These are phyloP conservation scores for Scaptomyza pallida DNA, from an alignment of 1,140 invertebrate species.

Conservation along the genomic window DNA sequence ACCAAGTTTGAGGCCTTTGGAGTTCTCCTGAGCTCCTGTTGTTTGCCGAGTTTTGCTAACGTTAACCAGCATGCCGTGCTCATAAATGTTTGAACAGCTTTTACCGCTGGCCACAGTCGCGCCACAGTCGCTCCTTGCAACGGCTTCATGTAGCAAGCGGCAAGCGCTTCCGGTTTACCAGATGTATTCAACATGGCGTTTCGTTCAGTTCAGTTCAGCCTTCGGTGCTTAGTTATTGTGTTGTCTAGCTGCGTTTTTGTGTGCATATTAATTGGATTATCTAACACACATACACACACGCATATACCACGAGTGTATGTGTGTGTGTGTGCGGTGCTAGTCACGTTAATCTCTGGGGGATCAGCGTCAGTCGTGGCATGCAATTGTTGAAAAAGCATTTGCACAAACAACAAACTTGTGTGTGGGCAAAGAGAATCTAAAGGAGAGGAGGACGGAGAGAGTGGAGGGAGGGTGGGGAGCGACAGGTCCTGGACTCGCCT, in stretches of 20 bases:
- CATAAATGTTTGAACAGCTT: conserved; percentile 54
- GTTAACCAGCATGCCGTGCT: conserved; percentile 14
- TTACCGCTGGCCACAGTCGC: conserved; percentile 34
- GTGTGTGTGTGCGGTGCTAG: conserved; percentile 43
- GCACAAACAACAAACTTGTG: conserved; percentile 51
- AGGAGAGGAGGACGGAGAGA: too few relatives aligned
- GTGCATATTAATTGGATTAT: conserved; percentile 81
- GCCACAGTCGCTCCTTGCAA: background rate
- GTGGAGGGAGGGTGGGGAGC: too few relatives aligned
- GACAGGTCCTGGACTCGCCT: conserved; percentile 7
- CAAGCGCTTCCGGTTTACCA: conserved; percentile 33
- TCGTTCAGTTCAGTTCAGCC: background rate
- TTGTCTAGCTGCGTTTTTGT: conserved; percentile 68
- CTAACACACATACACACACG: conserved; percentile 46
- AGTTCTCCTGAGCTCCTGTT: conserved; percentile 16
- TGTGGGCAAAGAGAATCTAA: too few relatives aligned
- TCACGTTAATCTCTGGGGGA: conserved; percentile 76
- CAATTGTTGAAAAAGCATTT: conserved; percentile 82
- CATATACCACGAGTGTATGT: too few relatives aligned
- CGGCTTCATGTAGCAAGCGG: too few relatives aligned
- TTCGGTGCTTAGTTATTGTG: conserved; percentile 26
- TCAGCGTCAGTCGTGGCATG: conserved; percentile 61
- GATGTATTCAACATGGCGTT: conserved; percentile 47
- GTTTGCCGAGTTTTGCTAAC: conserved; percentile 7
- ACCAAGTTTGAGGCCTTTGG: background rate